Conservation (phyloP, 2,888 invertebrate genomes). For the Lasiommata megera region DNA sequence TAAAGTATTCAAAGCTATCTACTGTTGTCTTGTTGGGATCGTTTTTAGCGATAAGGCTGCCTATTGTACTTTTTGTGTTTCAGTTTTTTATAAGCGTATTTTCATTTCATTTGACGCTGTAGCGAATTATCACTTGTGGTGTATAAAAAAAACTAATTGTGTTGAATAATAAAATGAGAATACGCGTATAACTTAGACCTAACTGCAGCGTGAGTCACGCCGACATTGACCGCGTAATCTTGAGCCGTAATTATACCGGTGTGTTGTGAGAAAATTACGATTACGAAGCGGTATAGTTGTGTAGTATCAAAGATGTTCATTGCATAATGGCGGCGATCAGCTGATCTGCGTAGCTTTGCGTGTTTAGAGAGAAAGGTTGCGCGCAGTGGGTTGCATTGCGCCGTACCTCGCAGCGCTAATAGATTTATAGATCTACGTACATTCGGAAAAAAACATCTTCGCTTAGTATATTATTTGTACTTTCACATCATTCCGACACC, state of each 20-base stretch:
- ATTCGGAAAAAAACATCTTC: too few species aligned
- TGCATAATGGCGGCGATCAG: constrained; percentile 28
- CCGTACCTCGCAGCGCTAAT: not conserved
- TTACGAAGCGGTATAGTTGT: constrained; percentile 4
- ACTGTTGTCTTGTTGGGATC: too few species aligned
- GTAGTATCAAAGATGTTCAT: constrained; percentile 25
- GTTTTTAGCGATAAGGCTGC: too few species aligned
- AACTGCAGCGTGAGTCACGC: constrained; percentile 43
- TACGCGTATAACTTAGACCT: constrained; percentile 29
- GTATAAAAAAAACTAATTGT: not conserved
- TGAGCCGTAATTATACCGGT: constrained; percentile 42
- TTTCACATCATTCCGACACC: too few species aligned
- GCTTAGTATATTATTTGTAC: too few species aligned
- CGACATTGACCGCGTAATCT: constrained; percentile 60
- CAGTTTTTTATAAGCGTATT: too few species aligned
- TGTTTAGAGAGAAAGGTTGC: constrained; percentile 5
- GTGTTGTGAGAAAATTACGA: constrained; percentile 36
- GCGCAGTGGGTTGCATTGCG: not conserved
- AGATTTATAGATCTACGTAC: too few species aligned
- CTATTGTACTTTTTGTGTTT: too few species aligned
- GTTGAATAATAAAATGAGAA: too few species aligned
- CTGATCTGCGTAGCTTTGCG: constrained; percentile 10
- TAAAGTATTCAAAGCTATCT: too few species aligned
- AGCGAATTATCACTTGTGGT: too few species aligned
- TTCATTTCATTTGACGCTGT: too few species aligned